A percentile compares a stretch with the other conserved stretches of the same genome.
Evolutionary conservation across 2,113 vertebrate species (phyloP).

Genomic region (Peromyscus californicus): DNA sequence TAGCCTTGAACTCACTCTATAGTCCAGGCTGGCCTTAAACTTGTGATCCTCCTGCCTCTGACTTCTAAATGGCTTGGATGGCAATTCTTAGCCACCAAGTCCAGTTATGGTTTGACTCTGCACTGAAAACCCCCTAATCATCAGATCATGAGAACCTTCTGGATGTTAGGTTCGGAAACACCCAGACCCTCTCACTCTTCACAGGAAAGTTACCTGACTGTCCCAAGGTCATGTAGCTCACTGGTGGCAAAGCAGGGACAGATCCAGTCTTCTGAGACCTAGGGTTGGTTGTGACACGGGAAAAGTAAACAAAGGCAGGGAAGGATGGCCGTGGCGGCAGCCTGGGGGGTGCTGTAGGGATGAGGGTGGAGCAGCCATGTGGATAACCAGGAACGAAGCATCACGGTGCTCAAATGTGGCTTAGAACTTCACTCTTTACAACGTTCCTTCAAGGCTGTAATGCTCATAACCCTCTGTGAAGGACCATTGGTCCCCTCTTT

Average conservation of each 20-base stretch:
- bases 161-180: background rate
- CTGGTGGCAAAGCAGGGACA: background rate
- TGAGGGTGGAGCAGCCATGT: accelerated
- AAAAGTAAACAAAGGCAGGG: background rate
- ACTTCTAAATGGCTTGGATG: background rate
- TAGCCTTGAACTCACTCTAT: background rate
- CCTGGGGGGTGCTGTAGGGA: background rate
- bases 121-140: background rate
- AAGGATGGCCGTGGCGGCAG: too few relatives aligned
- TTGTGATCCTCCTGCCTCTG: background rate
- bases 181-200: slow-evolving; percentile 52
- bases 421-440: accelerated
- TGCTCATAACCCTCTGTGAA: accelerated
- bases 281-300: slow-evolving; percentile 28
- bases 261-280: background rate
- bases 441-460: too few relatives aligned
- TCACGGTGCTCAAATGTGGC: accelerated
- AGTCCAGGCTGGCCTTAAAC: background rate
- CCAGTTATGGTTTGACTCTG: background rate
- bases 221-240: slow-evolving; percentile 59
- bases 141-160: background rate
- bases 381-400: accelerated
- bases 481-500: background rate
- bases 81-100: background rate
- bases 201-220: slow-evolving; percentile 63